Conservation (phyloP, 2,797 vertebrate species). For the Discoglossus pictus region DNA sequence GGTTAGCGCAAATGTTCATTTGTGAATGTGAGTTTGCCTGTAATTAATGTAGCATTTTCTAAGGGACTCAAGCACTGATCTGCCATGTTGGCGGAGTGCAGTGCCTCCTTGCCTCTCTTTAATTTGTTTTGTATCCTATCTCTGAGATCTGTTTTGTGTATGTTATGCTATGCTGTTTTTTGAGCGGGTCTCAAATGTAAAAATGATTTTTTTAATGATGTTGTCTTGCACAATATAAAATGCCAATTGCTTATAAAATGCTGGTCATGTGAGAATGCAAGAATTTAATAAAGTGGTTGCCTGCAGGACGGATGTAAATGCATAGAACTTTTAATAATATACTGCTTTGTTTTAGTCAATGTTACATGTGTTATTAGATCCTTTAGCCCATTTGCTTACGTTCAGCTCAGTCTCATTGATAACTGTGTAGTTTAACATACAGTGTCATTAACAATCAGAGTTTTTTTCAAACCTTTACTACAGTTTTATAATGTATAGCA, state of each 20-base stretch:
- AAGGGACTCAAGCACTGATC: constrained; percentile 66
- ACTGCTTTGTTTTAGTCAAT: constrained; percentile 12
- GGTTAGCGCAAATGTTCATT: no score
- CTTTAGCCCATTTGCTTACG: neutral
- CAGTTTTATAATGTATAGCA: no score
- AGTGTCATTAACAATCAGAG: no score
- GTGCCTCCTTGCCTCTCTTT: constrained; percentile 50
- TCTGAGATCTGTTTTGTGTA: constrained; percentile 53
- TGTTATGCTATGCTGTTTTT: constrained; percentile 59
- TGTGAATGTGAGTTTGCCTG: neutral
- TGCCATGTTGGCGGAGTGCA: neutral
- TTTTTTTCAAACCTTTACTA: no score
- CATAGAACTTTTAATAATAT: constrained; percentile 7
- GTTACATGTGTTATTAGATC: neutral
- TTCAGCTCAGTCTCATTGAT: neutral
- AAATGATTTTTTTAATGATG: constrained; percentile 54
- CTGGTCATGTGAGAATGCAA: constrained; percentile 73
- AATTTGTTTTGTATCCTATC: constrained; percentile 54
- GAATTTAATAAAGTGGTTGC: constrained; percentile 61
- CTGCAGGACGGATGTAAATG: constrained; percentile 78
- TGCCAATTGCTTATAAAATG: constrained; percentile 58
- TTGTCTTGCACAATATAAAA: constrained; percentile 16
- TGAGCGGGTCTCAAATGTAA: constrained; percentile 76
- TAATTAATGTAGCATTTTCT: constrained; percentile 51
- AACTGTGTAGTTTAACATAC: neutral